Conservation (phyloP, 2,113 vertebrate genomes). For the Esox niger region DNA sequence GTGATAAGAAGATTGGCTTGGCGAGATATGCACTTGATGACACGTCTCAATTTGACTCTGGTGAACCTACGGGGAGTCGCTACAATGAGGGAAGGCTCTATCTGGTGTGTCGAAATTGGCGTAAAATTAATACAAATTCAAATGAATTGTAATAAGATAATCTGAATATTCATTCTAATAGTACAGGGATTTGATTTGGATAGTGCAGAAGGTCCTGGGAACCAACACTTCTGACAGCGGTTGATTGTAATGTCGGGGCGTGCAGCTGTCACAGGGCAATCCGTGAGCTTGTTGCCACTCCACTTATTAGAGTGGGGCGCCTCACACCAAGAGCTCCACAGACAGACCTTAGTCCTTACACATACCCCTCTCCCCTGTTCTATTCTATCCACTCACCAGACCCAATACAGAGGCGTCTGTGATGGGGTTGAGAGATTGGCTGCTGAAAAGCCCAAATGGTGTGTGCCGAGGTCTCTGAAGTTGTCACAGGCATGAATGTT, state of each 20-base stretch:
- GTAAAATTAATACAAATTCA: no score
- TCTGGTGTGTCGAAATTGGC: no score
- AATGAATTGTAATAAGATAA: no score
- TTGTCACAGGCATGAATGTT: slow-evolving; percentile 63
- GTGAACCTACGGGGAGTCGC: no score
- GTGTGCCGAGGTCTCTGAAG: slow-evolving; percentile 53
- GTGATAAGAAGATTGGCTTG: no score
- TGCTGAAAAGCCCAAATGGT: slow-evolving; percentile 41
- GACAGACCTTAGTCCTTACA: background rate
- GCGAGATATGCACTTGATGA: no score
- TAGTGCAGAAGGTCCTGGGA: background rate
- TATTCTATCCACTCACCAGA: background rate
- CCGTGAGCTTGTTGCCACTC: background rate
- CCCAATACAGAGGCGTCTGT: slow-evolving; percentile 33
- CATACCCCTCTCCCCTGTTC: slow-evolving; percentile 5
- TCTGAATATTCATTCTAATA: no score
- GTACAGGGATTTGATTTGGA: background rate
- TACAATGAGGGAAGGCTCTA: no score
- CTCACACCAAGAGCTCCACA: background rate
- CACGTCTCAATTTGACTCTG: no score
- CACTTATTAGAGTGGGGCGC: background rate
- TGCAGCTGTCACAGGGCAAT: background rate
- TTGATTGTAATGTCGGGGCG: background rate
- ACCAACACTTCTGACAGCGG: background rate
- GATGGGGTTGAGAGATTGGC: slow-evolving; percentile 16